A percentile compares a stretch with the other conserved stretches of the same genome.
Evolutionary conservation across 2,113 vertebrate genomes (phyloP).

Genomic region (Euleptes europaea): DNA sequence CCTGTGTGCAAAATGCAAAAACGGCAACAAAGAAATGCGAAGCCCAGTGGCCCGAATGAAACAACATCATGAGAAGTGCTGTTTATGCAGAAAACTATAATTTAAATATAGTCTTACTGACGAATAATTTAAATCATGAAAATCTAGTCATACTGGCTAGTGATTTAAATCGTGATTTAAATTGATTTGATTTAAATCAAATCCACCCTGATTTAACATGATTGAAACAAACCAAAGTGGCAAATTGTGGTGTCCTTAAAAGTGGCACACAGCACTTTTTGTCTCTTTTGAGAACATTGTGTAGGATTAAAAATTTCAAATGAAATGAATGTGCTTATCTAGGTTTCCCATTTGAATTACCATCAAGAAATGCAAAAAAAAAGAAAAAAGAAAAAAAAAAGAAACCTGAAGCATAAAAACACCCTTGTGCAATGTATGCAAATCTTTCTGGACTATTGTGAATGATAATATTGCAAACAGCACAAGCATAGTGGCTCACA

Average conservation of each 20-base stretch:
- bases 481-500: neutral
- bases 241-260: neutral
- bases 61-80: too few relatives aligned
- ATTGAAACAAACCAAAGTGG: neutral
- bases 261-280: neutral
- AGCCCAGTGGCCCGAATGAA: too few relatives aligned
- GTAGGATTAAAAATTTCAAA: neutral
- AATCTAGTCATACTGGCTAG: too few relatives aligned
- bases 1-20: too few relatives aligned
- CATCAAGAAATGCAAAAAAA: neutral
- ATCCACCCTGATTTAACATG: too few relatives aligned
- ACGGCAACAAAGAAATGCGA: too few relatives aligned
- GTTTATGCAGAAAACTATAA: too few relatives aligned
- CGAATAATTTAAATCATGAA: too few relatives aligned
- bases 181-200: too few relatives aligned
- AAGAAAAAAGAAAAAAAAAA: neutral
- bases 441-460: neutral
- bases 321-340: neutral
- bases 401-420: neutral
- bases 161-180: too few relatives aligned
- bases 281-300: neutral
- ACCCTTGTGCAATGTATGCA: neutral
- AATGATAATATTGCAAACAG: neutral
- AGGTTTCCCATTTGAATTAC: neutral
- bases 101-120: too few relatives aligned